phyloP scores from a whole-genome alignment of 2,888 invertebrate genomes.

The Orthosia gothica region DNA sequence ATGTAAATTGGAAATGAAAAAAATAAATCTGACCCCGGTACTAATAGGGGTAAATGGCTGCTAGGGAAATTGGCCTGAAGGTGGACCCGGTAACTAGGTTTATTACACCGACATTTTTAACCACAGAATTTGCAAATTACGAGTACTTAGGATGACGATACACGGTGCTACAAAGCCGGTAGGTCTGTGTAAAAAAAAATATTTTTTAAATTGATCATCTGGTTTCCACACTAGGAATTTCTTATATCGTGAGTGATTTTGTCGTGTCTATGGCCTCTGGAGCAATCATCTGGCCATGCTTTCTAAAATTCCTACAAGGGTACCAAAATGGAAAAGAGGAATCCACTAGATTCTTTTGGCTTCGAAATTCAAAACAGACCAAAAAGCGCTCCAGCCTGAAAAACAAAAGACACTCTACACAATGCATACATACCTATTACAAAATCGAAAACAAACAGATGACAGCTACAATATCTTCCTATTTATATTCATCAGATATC shows the following conservation, averaged over 20 bases:
- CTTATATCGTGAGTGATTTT: not conserved
- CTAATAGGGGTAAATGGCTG: constrained; percentile 47
- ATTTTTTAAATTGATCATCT: not conserved
- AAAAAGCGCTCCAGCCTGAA: not conserved
- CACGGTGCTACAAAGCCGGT: not conserved
- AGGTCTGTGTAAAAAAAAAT: not conserved
- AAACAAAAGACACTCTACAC: constrained; percentile 27
- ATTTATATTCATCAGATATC: constrained; percentile 63
- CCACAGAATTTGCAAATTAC: not conserved
- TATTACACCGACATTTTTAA: constrained; percentile 34
- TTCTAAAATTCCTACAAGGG: not conserved
- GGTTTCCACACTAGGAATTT: not conserved
- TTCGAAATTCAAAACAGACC: not conserved
- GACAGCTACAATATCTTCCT: constrained; percentile 48
- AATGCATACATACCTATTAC: constrained; percentile 35
- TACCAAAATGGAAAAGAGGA: not conserved
- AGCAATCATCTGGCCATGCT: not conserved
- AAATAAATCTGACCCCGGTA: constrained; percentile 33
- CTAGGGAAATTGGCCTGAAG: constrained; percentile 22
- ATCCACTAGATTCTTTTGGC: not conserved
- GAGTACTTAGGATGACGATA: not conserved
- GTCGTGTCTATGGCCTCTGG: no score
- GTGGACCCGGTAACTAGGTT: constrained; percentile 30
- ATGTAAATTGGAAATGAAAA: constrained; percentile 56
- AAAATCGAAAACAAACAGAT: constrained; percentile 44